These are phyloP conservation scores for Heptranchias perlo DNA, from an alignment of 2,113 vertebrate genomes.

Conservation along the genomic window DNA sequence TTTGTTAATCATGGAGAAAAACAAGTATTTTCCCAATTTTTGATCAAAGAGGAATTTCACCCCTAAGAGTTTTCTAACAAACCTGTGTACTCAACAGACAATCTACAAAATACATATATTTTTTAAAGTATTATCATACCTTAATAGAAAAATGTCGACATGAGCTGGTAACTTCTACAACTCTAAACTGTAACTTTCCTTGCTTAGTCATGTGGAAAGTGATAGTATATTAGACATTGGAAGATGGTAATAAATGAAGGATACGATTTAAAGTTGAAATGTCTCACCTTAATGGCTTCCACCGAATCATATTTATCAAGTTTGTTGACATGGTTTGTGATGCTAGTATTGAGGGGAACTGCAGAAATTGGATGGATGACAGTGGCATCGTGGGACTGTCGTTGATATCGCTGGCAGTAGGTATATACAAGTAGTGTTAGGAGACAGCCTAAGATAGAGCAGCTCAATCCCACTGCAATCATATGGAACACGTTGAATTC, in stretches of 20 bases:
- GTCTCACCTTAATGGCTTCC: slow-evolving; percentile 91
- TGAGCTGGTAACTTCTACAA: neutral
- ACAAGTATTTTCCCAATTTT: neutral
- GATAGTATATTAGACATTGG: neutral
- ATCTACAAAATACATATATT: neutral
- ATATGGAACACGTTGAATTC: slow-evolving; percentile 97
- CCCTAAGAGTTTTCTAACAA: neutral
- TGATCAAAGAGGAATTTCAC: neutral
- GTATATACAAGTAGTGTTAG: slow-evolving; percentile 88
- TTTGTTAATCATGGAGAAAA: neutral
- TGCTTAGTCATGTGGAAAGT: neutral
- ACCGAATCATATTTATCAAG: slow-evolving; percentile 94
- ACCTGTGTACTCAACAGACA: neutral
- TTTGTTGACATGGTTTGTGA: slow-evolving; percentile 98
- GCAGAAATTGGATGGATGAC: slow-evolving; percentile 92
- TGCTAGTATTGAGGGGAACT: slow-evolving; percentile 89
- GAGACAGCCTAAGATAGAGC: slow-evolving; percentile 90
- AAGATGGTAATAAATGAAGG: neutral
- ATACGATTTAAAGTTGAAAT: neutral
- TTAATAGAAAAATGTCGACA: neutral
- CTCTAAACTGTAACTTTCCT: neutral
- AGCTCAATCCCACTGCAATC: slow-evolving; percentile 90
- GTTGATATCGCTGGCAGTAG: slow-evolving; percentile 91
- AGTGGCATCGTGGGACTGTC: slow-evolving; percentile 90
- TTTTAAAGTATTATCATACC: neutral